A percentile compares a stretch with the other conserved stretches of the same genome.
Evolutionary conservation across 1,140 invertebrate species (phyloP).

Genomic region (Triops cancriformis): DNA sequence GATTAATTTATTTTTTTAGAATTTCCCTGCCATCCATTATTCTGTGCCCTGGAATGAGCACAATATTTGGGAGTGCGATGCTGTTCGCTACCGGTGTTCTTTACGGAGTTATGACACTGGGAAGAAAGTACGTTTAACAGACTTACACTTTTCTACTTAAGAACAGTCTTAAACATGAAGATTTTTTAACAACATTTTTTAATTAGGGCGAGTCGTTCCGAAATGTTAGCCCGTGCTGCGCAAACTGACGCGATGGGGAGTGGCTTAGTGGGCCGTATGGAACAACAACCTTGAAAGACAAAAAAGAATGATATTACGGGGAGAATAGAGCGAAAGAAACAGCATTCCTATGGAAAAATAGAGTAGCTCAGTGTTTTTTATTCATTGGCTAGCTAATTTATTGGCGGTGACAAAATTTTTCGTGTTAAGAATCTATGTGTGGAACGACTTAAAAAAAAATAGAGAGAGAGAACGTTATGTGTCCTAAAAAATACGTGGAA

Average conservation of each 20-base stretch:
- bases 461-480: neutral
- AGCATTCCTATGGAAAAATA: neutral
- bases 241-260: conserved; percentile 15
- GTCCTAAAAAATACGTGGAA: neutral
- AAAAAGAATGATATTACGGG: no score
- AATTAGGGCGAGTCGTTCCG: conserved; percentile 18
- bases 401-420: neutral
- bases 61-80: conserved; percentile 74
- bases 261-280: conserved; percentile 16
- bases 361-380: neutral
- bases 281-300: neutral
- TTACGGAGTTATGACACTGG: conserved; percentile 88
- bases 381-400: neutral
- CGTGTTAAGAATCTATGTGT: neutral
- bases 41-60: conserved; percentile 62
- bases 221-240: conserved; percentile 20
- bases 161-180: neutral
- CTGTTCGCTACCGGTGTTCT: conserved; percentile 80
- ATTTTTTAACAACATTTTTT: neutral
- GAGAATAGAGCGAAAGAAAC: neutral
- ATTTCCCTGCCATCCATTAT: conserved; percentile 66
- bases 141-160: neutral
- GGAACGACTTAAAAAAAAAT: neutral
- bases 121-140: conserved; percentile 67
- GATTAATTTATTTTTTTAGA: conserved; percentile 45